phyloP scores from a whole-genome alignment of 37 sponge, comb jelly and placozoan genomes.

The Cliona cf. orientalis region DNA sequence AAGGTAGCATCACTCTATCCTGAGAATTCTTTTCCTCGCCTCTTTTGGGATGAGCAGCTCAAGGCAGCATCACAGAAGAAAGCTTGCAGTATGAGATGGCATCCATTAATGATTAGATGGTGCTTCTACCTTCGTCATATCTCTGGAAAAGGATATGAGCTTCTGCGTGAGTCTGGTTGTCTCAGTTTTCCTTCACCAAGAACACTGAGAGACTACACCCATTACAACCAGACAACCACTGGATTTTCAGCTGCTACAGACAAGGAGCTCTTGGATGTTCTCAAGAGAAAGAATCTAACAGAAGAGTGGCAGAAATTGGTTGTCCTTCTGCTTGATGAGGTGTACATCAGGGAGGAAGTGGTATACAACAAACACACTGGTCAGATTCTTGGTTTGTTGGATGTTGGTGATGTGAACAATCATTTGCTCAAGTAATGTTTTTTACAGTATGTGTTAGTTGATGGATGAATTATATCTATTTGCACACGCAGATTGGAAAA shows the following conservation, averaged over 20 bases:
- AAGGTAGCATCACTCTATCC: too few relatives aligned
- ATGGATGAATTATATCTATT: too few relatives aligned
- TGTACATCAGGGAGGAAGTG: too few relatives aligned
- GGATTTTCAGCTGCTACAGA: constrained; percentile 21
- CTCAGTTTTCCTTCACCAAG: constrained; percentile 10
- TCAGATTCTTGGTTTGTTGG: background rate
- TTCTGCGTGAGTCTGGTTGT: background rate
- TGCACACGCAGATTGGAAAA: background rate
- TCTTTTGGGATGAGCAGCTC: constrained; percentile 13
- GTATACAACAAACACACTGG: too few relatives aligned
- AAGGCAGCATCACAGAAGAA: background rate
- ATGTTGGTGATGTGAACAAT: constrained; percentile 8
- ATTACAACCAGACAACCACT: background rate
- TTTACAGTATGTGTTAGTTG: too few relatives aligned
- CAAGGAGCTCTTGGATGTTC: background rate
- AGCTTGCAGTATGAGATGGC: constrained; percentile 1
- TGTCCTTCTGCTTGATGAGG: too few relatives aligned
- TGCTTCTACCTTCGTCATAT: constrained; percentile 10
- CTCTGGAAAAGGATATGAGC: constrained; percentile 1
- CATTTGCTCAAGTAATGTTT: too few relatives aligned
- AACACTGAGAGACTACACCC: constrained; percentile 9
- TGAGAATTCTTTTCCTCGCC: background rate
- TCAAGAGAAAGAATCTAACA: too few relatives aligned
- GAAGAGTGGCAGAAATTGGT: too few relatives aligned
- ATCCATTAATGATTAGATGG: constrained; percentile 1